Conservation (phyloP, 2,888 invertebrate genomes). For the Tenthredo distinguenda region DNA sequence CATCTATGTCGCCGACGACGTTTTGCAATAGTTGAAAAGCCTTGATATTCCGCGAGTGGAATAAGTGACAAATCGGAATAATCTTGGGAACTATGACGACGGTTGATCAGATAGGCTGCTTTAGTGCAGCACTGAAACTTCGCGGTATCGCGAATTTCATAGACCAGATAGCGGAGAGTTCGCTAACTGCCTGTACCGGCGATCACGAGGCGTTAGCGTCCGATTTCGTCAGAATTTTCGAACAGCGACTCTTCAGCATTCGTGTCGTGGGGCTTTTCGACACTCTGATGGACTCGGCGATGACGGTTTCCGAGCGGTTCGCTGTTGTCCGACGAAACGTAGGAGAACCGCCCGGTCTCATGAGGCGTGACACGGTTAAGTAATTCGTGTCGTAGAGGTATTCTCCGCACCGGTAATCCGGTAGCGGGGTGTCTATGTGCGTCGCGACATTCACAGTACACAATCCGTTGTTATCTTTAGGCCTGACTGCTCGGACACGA, state of each 20-base stretch:
- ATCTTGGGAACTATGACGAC: not conserved
- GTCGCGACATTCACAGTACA: constrained; percentile 34
- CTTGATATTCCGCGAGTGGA: not conserved
- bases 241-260: not conserved
- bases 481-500: constrained; percentile 54
- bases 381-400: constrained; percentile 19
- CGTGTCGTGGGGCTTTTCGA: not conserved
- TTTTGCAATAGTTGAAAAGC: not conserved
- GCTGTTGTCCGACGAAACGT: not conserved
- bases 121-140: not conserved
- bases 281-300: not conserved
- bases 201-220: not conserved
- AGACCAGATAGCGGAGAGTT: not conserved
- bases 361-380: constrained; percentile 44
- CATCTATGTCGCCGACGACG: not conserved
- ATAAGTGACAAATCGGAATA: not conserved
- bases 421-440: not conserved
- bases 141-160: not conserved
- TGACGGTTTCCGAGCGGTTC: not conserved
- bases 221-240: not conserved
- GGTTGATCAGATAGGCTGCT: constrained; percentile 3
- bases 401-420: constrained; percentile 36
- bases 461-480: constrained; percentile 50
- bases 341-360: not conserved
- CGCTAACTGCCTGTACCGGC: not conserved